A percentile compares a stretch with the other conserved stretches of the same genome.
Evolutionary conservation across 2,113 vertebrate species (phyloP).

Genomic region (Sakesphorus luctuosus): DNA sequence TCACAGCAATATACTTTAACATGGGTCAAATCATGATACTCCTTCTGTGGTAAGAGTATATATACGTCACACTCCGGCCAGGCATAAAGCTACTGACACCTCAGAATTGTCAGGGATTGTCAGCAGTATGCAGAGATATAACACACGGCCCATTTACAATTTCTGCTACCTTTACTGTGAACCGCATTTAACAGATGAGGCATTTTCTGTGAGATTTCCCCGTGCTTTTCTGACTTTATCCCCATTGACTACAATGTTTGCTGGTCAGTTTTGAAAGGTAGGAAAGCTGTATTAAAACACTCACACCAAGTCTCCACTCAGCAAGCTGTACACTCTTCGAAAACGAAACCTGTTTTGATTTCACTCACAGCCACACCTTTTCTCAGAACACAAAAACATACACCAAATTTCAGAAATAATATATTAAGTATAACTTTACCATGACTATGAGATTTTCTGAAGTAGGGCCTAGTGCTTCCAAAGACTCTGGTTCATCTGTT

Average conservation of each 20-base stretch:
- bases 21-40: background rate
- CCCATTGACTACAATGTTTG: background rate
- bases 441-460: constrained; percentile 93
- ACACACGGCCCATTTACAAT: background rate
- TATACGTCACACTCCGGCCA: background rate
- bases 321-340: background rate
- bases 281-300: background rate
- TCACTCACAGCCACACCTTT: background rate
- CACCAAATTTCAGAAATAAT: background rate
- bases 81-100: background rate
- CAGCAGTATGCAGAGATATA: background rate
- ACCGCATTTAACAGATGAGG: background rate
- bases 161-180: background rate
- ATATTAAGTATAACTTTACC: constrained; percentile 80
- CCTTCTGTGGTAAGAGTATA: background rate
- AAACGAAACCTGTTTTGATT: background rate
- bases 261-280: background rate
- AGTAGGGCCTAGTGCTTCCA: constrained; percentile 93
- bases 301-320: background rate
- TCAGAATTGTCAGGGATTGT: background rate
- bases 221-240: background rate
- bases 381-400: background rate
- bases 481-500: constrained; percentile 90
- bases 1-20: background rate
- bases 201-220: background rate